Evolutionary conservation across 2,888 invertebrate species (phyloP).

Genomic region (Calliphora vomitoria): DNA sequence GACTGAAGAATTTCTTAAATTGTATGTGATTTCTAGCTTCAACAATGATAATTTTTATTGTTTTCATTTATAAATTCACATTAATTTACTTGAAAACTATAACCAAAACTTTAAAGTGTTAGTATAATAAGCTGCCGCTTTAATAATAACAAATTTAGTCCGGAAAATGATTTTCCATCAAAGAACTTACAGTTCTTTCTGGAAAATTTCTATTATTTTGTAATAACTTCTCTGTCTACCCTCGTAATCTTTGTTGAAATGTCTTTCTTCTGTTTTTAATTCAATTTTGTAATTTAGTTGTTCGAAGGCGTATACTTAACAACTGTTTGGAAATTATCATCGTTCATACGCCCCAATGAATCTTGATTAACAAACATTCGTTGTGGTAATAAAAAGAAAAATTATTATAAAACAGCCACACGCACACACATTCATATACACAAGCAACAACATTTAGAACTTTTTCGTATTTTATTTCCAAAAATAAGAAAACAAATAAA

Average conservation of each 20-base stretch:
- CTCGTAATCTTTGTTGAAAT: no score
- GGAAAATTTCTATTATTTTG: no score
- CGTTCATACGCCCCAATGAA: slow-evolving; percentile 59
- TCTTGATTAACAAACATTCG: slow-evolving; percentile 43
- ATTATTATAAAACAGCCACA: slow-evolving; percentile 3
- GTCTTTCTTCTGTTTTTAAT: slow-evolving; percentile 6
- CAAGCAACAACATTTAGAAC: slow-evolving; percentile 9
- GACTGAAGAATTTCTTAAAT: neutral
- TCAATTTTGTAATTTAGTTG: slow-evolving; percentile 30
- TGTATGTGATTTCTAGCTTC: no score
- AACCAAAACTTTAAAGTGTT: no score
- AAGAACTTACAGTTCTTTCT: no score
- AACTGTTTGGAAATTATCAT: slow-evolving; percentile 43
- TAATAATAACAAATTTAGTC: no score
- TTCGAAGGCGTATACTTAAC: slow-evolving; percentile 52
- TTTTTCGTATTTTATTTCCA: neutral
- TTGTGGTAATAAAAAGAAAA: slow-evolving; percentile 21
- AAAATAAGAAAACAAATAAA: slow-evolving; percentile 10
- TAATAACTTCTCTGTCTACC: no score
- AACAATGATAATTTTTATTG: no score
- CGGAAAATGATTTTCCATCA: no score
- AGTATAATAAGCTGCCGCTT: no score
- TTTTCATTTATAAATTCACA: no score
- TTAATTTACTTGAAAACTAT: no score
- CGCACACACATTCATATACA: slow-evolving; percentile 26